Evolutionary conservation across 2,888 invertebrate species (phyloP), one percentile per base, ranked within the genome.

Genomic region (Melanostoma scalare): DNA sequence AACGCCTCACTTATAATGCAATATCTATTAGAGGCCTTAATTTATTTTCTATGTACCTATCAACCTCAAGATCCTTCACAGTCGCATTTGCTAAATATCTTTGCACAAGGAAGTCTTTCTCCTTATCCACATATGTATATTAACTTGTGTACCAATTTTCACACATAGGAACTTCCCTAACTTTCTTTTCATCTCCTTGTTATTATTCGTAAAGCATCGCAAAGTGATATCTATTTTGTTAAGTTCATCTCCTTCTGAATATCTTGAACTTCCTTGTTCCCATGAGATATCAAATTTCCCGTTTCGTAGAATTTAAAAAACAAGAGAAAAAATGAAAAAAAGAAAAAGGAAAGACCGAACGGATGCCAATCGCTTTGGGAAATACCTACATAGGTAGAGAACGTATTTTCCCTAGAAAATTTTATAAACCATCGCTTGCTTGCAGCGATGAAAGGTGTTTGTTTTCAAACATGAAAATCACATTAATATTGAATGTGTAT

Each of bases 401-500:
- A 33, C 65, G 30, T 58, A 63, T 72, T 76, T 65, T 61, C 9
- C 58, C 5, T 20, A 2, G n/a, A 48, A 31, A 67, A 38, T 44
- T 60, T 53, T 48, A 38, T 50, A 56, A 60, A 44, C 46, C 50
- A 71, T 60, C 40, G 60, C 31, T 42, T 60, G 30, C 52, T 55
- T 8, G 10, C 40, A 42, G 48, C 40, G 69, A 63, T 69, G 68
- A 65, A 63, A 69, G 58, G 44, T 52, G 35, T 63, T 50, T 63
- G 31, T 33, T 73, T 73, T 63, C 52, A 44, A 69, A 77, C 77
- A 82, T 58, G 82, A 65, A 78, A 73, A 77, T 65, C 65, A n/a
- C 73, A 77, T 82, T 82, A 77, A 73, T 69, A 73, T 65, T 63
- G 63, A 63, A 35, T 58, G 56, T 63, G 61, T 20, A 20, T 56